A percentile compares a stretch with the other conserved stretches of the same genome.
Evolutionary conservation across 1,140 invertebrate species (phyloP).

Genomic region (Drosophila takahashii): DNA sequence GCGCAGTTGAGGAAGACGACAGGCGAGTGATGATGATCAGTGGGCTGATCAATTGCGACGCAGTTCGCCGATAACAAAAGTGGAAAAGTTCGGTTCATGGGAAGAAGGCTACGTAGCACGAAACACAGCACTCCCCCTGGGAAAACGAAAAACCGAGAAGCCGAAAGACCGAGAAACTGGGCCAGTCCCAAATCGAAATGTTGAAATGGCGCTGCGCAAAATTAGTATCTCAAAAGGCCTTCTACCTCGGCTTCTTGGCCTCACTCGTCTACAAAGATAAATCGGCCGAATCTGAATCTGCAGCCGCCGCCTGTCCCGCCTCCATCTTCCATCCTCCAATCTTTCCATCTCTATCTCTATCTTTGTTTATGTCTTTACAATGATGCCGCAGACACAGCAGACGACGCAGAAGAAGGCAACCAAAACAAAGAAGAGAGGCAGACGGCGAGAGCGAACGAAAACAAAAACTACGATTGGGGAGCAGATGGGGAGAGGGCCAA

Average conservation of each 20-base stretch:
- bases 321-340: conserved; percentile 6
- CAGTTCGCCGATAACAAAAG: conserved; percentile 4
- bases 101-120: neutral
- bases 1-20: conserved; percentile 64
- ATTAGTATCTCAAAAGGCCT: conserved; percentile 15
- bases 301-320: neutral
- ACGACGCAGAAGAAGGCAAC: conserved; percentile 62
- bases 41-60: conserved; percentile 30
- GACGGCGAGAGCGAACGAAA: conserved; percentile 36
- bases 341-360: conserved; percentile 7
- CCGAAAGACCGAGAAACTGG: conserved; percentile 3
- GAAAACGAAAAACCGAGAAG: neutral
- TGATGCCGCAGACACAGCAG: conserved; percentile 27
- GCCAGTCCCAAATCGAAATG: conserved; percentile 13
- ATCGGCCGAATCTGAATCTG: conserved; percentile 13
- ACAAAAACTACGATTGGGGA: conserved; percentile 36
- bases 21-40: conserved; percentile 11
- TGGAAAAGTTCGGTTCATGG: conserved; percentile 13
- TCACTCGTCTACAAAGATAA: conserved; percentile 34
- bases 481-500: conserved; percentile 56
- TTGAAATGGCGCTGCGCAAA: conserved; percentile 8
- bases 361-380: conserved; percentile 58
- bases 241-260: conserved; percentile 7
- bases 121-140: neutral
- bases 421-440: conserved; percentile 72